Percentiles rank a stretch among this genome's conserved stretches.
Conservation (phyloP, 2,888 invertebrate species). For the Synanthedon andrenaeformis region DNA sequence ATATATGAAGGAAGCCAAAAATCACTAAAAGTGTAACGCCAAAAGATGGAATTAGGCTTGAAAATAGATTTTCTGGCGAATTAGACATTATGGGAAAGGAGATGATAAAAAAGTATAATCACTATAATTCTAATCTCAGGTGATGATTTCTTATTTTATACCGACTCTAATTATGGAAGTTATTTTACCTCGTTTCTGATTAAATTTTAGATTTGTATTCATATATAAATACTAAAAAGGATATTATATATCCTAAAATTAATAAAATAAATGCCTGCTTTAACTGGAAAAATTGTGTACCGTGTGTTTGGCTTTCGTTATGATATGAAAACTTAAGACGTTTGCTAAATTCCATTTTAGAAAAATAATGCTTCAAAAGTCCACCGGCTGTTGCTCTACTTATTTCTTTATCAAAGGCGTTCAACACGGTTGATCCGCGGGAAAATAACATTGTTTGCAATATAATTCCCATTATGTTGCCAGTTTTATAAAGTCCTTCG, state of each 20-base stretch:
- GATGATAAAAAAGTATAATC: too few relatives aligned
- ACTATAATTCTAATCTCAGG: too few relatives aligned
- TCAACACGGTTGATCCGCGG: neutral
- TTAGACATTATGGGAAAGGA: too few relatives aligned
- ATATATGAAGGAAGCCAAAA: too few relatives aligned
- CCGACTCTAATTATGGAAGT: too few relatives aligned
- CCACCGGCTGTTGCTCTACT: neutral
- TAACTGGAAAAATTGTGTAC: neutral
- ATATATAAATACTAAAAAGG: neutral
- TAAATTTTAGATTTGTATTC: neutral
- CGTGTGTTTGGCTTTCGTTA: neutral
- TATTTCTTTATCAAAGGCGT: neutral
- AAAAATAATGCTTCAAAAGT: neutral
- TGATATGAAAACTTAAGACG: neutral
- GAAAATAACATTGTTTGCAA: neutral
- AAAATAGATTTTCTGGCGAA: too few relatives aligned
- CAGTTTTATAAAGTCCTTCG: neutral
- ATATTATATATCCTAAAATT: neutral
- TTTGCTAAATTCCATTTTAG: neutral
- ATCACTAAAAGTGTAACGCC: too few relatives aligned
- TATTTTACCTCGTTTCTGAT: neutral
- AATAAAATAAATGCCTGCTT: neutral
- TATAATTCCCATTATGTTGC: neutral
- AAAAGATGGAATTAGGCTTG: too few relatives aligned
- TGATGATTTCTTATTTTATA: too few relatives aligned